Percentiles rank a stretch among this genome's conserved stretches.
These are phyloP conservation scores for Leptopilina myrica DNA, from an alignment of 2,888 invertebrate species.

Conservation along the genomic window DNA sequence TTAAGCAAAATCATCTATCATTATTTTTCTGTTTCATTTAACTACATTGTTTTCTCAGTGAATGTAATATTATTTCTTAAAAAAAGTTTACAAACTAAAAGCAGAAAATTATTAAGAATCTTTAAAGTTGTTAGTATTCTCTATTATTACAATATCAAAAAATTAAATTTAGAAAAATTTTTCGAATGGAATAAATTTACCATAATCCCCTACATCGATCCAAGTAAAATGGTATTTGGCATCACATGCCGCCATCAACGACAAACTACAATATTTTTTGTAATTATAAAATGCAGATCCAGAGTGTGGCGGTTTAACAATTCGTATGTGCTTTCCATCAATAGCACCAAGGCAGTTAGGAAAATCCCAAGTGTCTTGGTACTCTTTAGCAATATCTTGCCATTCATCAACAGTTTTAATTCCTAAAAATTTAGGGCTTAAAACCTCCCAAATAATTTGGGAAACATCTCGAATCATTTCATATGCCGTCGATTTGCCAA, in stretches of 20 bases:
- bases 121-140: no score
- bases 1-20: no score
- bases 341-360: neutral
- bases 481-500: neutral
- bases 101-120: no score
- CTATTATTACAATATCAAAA: no score
- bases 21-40: no score
- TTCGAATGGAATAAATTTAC: neutral
- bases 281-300: neutral
- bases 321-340: neutral
- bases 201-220: constrained; percentile 44
- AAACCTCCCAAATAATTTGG: constrained; percentile 8
- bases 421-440: neutral
- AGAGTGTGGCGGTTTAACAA: neutral
- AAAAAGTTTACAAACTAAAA: no score
- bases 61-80: no score
- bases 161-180: no score
- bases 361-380: neutral
- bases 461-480: neutral
- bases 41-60: no score
- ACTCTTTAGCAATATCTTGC: neutral
- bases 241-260: constrained; percentile 51
- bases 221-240: constrained; percentile 42
- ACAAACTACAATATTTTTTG: constrained; percentile 43
- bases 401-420: neutral